A percentile compares a stretch with the other conserved stretches of the same genome.
Evolutionary conservation across 2,888 invertebrate genomes (phyloP).

Genomic region (Ormyrus nitidulus): DNA sequence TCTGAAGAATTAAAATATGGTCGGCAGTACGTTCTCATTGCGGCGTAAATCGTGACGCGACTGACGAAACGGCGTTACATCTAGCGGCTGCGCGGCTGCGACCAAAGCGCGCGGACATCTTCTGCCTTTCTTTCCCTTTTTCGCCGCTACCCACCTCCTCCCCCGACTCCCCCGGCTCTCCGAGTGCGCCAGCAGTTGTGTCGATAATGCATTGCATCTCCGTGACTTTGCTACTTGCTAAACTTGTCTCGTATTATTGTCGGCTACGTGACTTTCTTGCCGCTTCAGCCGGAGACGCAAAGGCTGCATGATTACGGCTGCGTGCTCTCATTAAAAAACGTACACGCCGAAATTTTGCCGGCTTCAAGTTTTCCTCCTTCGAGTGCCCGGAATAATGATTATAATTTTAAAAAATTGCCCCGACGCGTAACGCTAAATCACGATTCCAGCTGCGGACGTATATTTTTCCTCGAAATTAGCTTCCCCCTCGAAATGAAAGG

Average conservation of each 20-base stretch:
- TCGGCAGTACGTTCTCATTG: constrained; percentile 74
- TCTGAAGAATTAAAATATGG: constrained; percentile 75
- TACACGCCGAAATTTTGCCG: neutral
- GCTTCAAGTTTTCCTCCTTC: neutral
- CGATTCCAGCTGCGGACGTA: no score
- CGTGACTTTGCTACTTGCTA: constrained; percentile 47
- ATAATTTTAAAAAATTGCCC: neutral
- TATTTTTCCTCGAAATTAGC: no score
- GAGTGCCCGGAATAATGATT: neutral
- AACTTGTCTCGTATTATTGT: constrained; percentile 36
- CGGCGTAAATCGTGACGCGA: constrained; percentile 72
- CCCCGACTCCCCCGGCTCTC: constrained; percentile 2
- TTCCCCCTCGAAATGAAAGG: no score
- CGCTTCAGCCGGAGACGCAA: neutral
- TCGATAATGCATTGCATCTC: constrained; percentile 57
- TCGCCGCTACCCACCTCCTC: constrained; percentile 35
- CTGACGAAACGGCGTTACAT: constrained; percentile 71
- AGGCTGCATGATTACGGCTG: neutral
- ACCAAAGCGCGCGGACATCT: constrained; percentile 16
- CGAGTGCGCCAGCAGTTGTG: constrained; percentile 31
- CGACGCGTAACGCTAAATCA: no score
- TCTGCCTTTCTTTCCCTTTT: constrained; percentile 53
- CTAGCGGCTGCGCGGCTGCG: neutral
- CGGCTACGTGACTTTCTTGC: constrained; percentile 47
- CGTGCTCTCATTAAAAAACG: constrained; percentile 36